Conservation (phyloP, 2,888 invertebrate genomes). For the Ophonus ardosiacus region DNA sequence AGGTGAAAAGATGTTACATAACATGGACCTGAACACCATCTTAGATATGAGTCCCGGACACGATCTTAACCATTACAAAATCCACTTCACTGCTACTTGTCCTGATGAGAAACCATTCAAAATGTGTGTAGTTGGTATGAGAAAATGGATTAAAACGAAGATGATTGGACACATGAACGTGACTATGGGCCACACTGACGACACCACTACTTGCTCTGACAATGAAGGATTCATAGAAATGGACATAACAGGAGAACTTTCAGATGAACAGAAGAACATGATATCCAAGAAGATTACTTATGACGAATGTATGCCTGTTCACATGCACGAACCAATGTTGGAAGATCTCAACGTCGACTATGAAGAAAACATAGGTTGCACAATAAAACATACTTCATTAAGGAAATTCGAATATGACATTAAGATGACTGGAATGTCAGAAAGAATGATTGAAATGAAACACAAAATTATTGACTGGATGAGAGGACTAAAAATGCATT, state of each 20-base stretch:
- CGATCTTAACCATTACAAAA: conserved; percentile 69
- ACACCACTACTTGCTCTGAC: conserved; percentile 70
- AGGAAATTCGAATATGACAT: conserved; percentile 72
- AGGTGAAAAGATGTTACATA: conserved; percentile 69
- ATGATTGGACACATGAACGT: conserved; percentile 70
- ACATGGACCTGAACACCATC: conserved; percentile 72
- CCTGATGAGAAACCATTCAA: conserved; percentile 72
- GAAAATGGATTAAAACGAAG: conserved; percentile 70
- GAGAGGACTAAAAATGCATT: neutral
- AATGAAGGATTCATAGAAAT: conserved; percentile 71
- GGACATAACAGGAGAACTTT: conserved; percentile 70
- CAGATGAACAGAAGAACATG: conserved; percentile 71
- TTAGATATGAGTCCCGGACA: conserved; percentile 71
- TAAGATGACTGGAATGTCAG: conserved; percentile 64
- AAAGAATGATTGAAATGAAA: neutral
- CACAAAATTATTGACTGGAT: neutral
- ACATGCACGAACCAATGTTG: conserved; percentile 65
- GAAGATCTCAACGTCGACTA: conserved; percentile 68
- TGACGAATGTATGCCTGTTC: conserved; percentile 22
- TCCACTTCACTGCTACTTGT: conserved; percentile 70
- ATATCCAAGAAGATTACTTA: conserved; percentile 18
- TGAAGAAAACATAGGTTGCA: conserved; percentile 65
- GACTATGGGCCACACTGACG: conserved; percentile 70
- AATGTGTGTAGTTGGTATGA: conserved; percentile 72
- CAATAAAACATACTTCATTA: conserved; percentile 71